Base-by-base conservation (phyloP, 2,113 vertebrate species). In the Saguinus midas region DNA sequence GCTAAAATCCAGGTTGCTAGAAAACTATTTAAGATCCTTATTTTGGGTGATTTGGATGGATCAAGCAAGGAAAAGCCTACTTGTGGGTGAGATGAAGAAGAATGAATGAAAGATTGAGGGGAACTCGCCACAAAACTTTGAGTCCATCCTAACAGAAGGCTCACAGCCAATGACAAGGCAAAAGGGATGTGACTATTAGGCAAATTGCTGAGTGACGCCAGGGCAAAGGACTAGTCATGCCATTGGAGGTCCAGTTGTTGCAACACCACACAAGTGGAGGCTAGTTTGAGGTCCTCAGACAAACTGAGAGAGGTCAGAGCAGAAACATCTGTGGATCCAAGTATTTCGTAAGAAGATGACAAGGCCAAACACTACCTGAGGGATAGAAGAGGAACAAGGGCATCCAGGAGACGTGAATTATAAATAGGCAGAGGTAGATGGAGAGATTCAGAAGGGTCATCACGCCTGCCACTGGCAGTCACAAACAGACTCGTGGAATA, bases 211-310 rank as follows among this genome's bases (percentile, higher is more conserved):
- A 45, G 11, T 50, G 64, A 27, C 16, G 9, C 66, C 27, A 12
- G 37, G 16, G 37, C 16, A 27, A n/a, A 73, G 37, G 27, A 52
- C 27, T 40, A 21, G 23, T 29, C 7, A 18, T 37, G 10, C 20
- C 12, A 2, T 8, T 0, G 4, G 50, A 61, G 37, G 29, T 18
- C n/a, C 20, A 29, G 57, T 1, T 20, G 18, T 20, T 57, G 17
- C 50, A n/a, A 8, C 21, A 29, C 32, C 50, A 37, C 13, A 64
- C 27, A 29, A 52, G 8, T 75, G 50, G 13, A 80, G n/a, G 32
- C 43, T 85, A 52, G 91, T 75, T 70, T 35, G 58, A 93, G 79
- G 52, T 40, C 35, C 80, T 72, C 57, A 72, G 40, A 58, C 48
- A 8, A 84, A 25, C 57, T 7, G n/a, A 68, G 32, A 86, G 52